A percentile compares a stretch with the other conserved stretches of the same genome.
Conservation (phyloP, 2,113 vertebrate species). For the Caracal caracal region DNA sequence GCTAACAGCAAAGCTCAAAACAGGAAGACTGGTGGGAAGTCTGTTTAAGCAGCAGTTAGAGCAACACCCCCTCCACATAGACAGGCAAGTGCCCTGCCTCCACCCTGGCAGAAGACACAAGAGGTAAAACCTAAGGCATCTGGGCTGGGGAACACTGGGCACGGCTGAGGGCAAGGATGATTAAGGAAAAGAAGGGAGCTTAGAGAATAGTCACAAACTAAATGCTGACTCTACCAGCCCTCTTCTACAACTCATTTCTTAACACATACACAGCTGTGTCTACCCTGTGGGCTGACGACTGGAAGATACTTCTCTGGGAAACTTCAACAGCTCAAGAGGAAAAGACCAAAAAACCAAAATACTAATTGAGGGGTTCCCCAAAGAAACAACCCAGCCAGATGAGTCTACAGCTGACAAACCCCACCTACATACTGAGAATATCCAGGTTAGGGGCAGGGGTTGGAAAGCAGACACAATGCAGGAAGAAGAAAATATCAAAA, state of each 20-base stretch:
- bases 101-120: background rate
- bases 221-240: background rate
- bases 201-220: background rate
- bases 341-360: background rate
- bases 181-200: background rate
- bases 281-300: background rate
- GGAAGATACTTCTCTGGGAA: background rate
- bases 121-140: background rate
- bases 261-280: background rate
- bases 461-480: background rate
- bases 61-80: too few species aligned
- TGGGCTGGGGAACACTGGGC: background rate
- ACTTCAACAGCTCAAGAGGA: background rate
- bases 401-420: background rate
- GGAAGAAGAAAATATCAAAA: slow-evolving; percentile 16
- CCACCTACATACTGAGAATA: background rate
- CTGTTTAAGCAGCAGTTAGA: background rate
- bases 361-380: background rate
- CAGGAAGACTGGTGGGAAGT: background rate
- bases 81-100: background rate
- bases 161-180: background rate
- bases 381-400: background rate
- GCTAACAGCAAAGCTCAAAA: background rate
- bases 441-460: background rate
- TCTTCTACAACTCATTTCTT: background rate